phyloP scores from a whole-genome alignment of 2,113 vertebrate species.

The Ivindomyrus marchei region DNA sequence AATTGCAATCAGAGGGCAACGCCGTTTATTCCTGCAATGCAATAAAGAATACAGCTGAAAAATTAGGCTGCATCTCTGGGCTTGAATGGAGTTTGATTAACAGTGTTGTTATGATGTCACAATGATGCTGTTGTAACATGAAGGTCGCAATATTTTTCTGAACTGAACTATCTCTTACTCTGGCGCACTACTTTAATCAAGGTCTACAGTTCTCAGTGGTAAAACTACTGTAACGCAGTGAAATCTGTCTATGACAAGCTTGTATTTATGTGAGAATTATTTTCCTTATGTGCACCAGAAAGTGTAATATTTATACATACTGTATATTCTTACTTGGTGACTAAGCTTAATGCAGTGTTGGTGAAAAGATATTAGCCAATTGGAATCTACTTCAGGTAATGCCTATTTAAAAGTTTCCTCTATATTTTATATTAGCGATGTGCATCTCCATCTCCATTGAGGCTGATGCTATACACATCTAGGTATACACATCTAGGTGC shows the following conservation, averaged over 20 bases:
- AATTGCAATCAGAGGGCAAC: conserved; percentile 53
- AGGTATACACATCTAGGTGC: not conserved
- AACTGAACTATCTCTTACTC: not conserved
- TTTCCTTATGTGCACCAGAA: not conserved
- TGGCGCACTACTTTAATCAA: not conserved
- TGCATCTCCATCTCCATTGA: not conserved
- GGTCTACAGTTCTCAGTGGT: not conserved
- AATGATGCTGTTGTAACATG: not conserved
- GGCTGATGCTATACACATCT: not conserved
- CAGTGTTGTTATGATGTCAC: not conserved
- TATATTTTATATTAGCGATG: not conserved
- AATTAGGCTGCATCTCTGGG: not conserved
- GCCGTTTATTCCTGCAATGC: conserved; percentile 21
- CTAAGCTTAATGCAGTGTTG: not conserved
- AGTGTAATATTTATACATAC: not conserved
- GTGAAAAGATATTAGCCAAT: not conserved
- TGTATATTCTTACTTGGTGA: not conserved
- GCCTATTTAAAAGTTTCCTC: not conserved
- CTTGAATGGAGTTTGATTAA: not conserved
- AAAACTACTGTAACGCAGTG: not conserved
- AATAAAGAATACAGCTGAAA: not conserved
- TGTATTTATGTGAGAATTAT: not conserved
- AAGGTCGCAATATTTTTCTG: not conserved
- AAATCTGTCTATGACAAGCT: not conserved
- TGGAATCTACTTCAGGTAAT: not conserved